phyloP scores from a whole-genome alignment of 2,113 vertebrate species.

The Sturnira hondurensis region DNA sequence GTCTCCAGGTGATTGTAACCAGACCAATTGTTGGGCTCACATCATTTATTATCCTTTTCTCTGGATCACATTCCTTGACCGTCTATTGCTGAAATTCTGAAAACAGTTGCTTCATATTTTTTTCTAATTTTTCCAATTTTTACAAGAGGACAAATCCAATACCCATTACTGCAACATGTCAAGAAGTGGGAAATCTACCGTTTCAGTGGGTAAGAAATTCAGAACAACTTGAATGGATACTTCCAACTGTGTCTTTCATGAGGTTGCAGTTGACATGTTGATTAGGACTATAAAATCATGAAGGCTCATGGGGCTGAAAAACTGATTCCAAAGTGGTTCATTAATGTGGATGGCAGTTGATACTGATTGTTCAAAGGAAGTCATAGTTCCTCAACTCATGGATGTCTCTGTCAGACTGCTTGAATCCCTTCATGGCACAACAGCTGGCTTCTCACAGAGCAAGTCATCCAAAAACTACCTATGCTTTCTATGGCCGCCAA shows the following conservation, averaged over 20 bases:
- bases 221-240: not conserved
- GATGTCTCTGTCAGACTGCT: not conserved
- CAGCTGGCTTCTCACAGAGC: not conserved
- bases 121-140: not conserved
- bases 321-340: not conserved
- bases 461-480: not conserved
- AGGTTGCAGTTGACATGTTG: not conserved
- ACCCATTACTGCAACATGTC: not conserved
- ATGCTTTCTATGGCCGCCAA: not conserved
- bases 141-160: not conserved
- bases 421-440: not conserved
- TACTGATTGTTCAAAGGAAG: not conserved
- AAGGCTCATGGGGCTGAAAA: not conserved
- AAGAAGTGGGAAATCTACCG: not conserved
- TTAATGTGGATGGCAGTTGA: not conserved
- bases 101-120: not conserved
- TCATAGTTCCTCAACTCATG: not conserved
- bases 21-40: not conserved
- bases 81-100: not conserved
- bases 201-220: not conserved
- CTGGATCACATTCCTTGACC: not conserved
- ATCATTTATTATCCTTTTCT: not conserved
- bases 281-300: not conserved
- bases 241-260: not conserved
- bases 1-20: not conserved